A percentile compares a stretch with the other conserved stretches of the same genome.
Evolutionary conservation across 2,797 vertebrate genomes (phyloP).

Genomic region (Silurus aristotelis): DNA sequence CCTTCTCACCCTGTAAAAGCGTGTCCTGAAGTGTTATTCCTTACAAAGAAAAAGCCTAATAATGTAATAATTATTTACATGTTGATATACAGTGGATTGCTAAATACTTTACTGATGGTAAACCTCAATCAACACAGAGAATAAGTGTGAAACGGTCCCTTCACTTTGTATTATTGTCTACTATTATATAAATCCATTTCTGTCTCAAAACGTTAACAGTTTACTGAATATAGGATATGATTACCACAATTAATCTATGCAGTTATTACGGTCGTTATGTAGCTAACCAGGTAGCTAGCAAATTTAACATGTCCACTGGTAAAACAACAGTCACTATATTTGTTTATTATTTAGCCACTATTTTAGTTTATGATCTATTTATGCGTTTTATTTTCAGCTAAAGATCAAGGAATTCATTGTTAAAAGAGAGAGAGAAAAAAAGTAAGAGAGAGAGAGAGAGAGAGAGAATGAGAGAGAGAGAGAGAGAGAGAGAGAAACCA

Average conservation of each 20-base stretch:
- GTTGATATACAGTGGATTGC: neutral
- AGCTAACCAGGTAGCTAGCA: neutral
- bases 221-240: no score
- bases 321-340: neutral
- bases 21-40: neutral
- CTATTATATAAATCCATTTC: neutral
- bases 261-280: neutral
- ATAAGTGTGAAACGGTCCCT: no score
- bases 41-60: neutral
- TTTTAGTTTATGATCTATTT: no score
- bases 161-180: no score
- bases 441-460: no score
- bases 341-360: neutral
- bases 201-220: neutral
- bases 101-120: no score
- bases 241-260: neutral
- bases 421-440: no score
- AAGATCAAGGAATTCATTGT: no score
- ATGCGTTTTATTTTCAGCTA: no score
- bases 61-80: neutral
- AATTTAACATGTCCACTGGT: neutral
- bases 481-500: neutral
- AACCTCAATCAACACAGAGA: no score
- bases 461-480: neutral
- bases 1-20: neutral